Conservation (phyloP, 2,888 invertebrate species). For the Crematogaster levior region DNA sequence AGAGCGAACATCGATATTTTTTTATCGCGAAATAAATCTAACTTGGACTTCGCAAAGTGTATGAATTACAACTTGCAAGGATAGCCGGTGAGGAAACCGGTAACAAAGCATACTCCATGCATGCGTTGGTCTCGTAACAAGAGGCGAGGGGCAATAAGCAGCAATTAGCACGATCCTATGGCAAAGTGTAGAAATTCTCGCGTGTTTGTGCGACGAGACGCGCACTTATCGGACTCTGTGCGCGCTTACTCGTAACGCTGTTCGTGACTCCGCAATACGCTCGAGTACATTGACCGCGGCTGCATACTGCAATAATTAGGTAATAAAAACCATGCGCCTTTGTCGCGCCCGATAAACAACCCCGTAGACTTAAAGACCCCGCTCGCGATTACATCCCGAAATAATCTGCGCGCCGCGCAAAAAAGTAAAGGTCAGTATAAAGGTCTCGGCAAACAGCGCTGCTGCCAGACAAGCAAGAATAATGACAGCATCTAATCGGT, state of each 20-base stretch:
- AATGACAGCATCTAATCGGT: conserved; percentile 72
- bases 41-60: not conserved
- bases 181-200: conserved; percentile 49
- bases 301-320: conserved; percentile 44
- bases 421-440: not conserved
- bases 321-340: conserved; percentile 44
- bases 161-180: conserved; percentile 36
- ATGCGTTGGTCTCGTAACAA: not conserved
- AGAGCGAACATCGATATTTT: not conserved
- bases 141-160: conserved; percentile 25
- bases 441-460: not conserved
- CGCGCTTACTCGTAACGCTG: conserved; percentile 39
- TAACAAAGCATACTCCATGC: conserved; percentile 9
- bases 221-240: conserved; percentile 61
- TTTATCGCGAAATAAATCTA: not conserved
- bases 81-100: not conserved
- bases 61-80: conserved; percentile 3
- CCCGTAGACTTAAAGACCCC: not conserved
- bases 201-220: conserved; percentile 52
- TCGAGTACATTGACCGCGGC: conserved; percentile 59
- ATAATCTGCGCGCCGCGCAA: not conserved
- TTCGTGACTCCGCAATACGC: conserved; percentile 59
- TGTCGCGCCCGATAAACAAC: not conserved
- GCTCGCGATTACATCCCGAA: not conserved
- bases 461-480: conserved; percentile 64